Evolutionary conservation across 2,797 vertebrate species (phyloP).

Genomic region (Muscicapa comitata): DNA sequence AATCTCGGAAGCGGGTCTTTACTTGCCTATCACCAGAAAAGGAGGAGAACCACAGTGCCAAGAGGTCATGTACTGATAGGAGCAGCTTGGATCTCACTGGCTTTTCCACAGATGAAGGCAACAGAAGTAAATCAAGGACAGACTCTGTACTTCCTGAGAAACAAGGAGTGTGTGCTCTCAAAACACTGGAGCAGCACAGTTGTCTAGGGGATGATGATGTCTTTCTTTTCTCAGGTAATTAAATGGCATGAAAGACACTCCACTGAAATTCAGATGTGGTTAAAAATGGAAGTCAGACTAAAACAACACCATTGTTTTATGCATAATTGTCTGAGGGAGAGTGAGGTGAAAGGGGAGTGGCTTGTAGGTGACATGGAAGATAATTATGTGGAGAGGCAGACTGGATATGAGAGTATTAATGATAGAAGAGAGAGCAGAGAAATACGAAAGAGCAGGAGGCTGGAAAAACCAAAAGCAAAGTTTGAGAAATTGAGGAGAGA

Average conservation of each 20-base stretch:
- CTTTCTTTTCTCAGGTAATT: slow-evolving; percentile 70
- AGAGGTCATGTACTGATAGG: slow-evolving; percentile 28
- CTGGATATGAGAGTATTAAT: neutral
- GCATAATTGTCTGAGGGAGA: neutral
- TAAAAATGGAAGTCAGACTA: neutral
- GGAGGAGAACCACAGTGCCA: neutral
- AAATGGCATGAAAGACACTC: neutral
- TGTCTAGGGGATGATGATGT: slow-evolving; percentile 37
- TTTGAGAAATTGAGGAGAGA: neutral
- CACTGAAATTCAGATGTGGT: neutral
- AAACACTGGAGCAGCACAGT: neutral
- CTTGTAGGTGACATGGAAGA: neutral
- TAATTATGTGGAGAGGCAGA: neutral
- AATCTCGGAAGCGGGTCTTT: slow-evolving; percentile 65
- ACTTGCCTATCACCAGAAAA: slow-evolving; percentile 1
- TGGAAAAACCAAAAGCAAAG: neutral
- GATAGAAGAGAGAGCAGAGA: neutral
- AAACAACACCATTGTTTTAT: neutral
- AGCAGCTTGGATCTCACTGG: neutral
- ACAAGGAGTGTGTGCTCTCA: neutral
- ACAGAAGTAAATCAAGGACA: neutral
- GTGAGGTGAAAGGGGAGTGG: neutral
- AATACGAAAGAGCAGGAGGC: neutral
- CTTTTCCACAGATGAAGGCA: slow-evolving; percentile 43
- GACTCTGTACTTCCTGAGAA: neutral